Evolutionary conservation across 2,113 vertebrate genomes (phyloP), one percentile per base, ranked within the genome.

Genomic region (Pampusana beccarii): DNA sequence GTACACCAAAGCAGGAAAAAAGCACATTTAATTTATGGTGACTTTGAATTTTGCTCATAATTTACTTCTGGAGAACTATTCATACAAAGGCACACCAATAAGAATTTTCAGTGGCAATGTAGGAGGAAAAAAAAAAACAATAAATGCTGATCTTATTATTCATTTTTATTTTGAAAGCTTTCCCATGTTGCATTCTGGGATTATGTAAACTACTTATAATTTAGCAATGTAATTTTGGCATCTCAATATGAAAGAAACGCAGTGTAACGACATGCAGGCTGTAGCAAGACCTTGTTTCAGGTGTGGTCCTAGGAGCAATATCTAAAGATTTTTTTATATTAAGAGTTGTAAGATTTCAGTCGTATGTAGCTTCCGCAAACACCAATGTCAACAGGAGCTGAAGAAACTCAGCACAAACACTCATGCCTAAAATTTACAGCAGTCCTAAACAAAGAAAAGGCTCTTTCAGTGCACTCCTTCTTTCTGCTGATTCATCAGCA

Each of bases 41-140:
- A 95, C 97, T 98, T 97, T 97, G 98, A 98, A 96, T 98, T 98
- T 98, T 97, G 96, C 96, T 98, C 98, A 96, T 98, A 98, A 98
- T 98, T 98, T 98, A 98, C 95, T 98, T 95, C 96, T 91, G 77
- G 96, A 97, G 95, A 97, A 97, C 92, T 97, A 95, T 93, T 98
- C 97, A 95, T 93, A 97, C 94, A 96, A 96, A 97, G 94, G 88
- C 95, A 97, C 84, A 96, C 95, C 94, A 95, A 97, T 95, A 96
- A 94, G 95, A 95, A 95, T 97, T 98, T 97, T 97, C 96, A 97
- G 93, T 95, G 94, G 92, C 53, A 25, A 97, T 86, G 44, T 33
- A 92, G 80, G 86, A 94, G 57, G 80, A 93, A 96, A 97, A 28
- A 96, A 97, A 28, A 97, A 96, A 94, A 26, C 88, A 97, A 97